A percentile compares a stretch with the other conserved stretches of the same genome.
phyloP scores from a whole-genome alignment of 2,113 vertebrate species.

The Salvator merianae region DNA sequence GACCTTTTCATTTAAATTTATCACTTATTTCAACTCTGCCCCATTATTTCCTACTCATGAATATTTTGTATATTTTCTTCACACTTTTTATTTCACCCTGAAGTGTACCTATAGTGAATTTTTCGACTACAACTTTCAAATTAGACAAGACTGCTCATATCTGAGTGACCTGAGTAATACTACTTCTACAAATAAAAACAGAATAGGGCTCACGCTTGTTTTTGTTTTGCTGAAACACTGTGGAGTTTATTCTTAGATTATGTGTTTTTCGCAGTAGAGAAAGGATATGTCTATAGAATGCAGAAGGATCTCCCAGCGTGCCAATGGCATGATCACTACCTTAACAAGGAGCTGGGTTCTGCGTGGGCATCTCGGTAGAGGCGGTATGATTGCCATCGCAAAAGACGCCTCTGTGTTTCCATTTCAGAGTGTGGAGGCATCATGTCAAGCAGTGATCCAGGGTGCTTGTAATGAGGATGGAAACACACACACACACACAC shows the following conservation, averaged over 20 bases:
- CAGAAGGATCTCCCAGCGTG: neutral
- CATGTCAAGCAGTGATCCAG: too few species aligned
- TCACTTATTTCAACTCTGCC: slow-evolving; percentile 32
- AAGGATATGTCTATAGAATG: neutral
- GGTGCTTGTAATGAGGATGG: too few species aligned
- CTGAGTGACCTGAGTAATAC: slow-evolving; percentile 4
- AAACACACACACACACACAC: too few species aligned
- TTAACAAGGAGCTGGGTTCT: too few species aligned
- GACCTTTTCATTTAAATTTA: slow-evolving; percentile 31
- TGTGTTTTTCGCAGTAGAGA: neutral
- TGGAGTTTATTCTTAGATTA: neutral
- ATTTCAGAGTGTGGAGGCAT: too few species aligned
- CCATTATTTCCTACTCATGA: slow-evolving; percentile 19
- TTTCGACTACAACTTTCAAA: slow-evolving; percentile 29
- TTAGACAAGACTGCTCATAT: slow-evolving; percentile 13
- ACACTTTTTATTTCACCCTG: neutral
- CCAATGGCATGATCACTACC: too few species aligned
- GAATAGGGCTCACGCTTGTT: neutral
- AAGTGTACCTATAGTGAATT: slow-evolving; percentile 27
- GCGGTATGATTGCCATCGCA: too few species aligned
- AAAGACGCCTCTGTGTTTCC: too few species aligned
- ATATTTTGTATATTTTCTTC: slow-evolving; percentile 33
- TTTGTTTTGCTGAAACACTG: neutral
- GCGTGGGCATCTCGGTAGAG: too few species aligned
- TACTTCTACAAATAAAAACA: neutral